These are phyloP conservation scores for Solea senegalensis DNA, from an alignment of 2,113 vertebrate genomes.

Conservation along the genomic window DNA sequence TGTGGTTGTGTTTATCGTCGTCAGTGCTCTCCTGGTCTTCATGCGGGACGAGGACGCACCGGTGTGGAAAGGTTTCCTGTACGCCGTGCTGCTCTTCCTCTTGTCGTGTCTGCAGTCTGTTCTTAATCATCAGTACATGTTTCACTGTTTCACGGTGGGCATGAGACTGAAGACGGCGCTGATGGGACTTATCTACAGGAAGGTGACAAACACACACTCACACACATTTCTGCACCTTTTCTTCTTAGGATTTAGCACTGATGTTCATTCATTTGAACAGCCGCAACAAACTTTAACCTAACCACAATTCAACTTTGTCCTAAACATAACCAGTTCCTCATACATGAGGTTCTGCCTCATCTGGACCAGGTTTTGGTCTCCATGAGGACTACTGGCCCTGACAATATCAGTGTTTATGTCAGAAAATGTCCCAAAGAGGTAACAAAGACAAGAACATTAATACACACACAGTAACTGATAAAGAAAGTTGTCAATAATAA, in stretches of 20 bases:
- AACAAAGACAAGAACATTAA: too few species aligned
- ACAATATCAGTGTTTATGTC: not conserved
- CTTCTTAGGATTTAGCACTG: too few species aligned
- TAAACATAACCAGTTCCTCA: too few species aligned
- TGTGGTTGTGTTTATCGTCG: not conserved
- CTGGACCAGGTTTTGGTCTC: too few species aligned
- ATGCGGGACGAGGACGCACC: conserved; percentile 73
- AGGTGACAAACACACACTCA: conserved; percentile 73
- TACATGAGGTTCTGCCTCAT: too few species aligned
- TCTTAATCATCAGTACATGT: conserved; percentile 88
- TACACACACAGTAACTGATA: not conserved
- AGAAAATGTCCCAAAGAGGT: too few species aligned
- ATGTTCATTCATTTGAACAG: too few species aligned
- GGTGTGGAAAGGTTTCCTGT: conserved; percentile 86
- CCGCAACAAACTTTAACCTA: too few species aligned
- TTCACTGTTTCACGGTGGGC: conserved; percentile 84
- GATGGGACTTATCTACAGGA: conserved; percentile 87
- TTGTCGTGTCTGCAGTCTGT: conserved; percentile 86
- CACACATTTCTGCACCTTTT: too few species aligned
- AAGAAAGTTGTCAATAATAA: not conserved
- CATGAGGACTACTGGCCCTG: too few species aligned
- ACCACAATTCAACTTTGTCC: too few species aligned
- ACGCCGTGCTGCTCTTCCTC: conserved; percentile 81
- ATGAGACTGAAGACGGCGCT: conserved; percentile 86
- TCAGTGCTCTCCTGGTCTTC: conserved; percentile 86